Base-by-base conservation (phyloP, 2,888 invertebrate genomes). In the Eucriotettix oculatus region DNA sequence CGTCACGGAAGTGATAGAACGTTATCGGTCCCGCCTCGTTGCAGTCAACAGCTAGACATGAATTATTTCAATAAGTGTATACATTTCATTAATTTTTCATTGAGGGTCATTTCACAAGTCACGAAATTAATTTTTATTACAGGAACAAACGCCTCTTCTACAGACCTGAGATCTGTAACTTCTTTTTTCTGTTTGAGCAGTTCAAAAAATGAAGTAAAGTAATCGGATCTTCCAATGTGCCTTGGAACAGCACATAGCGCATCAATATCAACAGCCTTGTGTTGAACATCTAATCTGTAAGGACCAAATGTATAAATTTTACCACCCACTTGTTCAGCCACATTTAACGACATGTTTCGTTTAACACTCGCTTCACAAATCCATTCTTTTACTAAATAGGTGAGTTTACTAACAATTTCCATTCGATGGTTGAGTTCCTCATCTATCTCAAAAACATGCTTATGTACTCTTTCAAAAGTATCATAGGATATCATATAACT, bases 261-360 rank as follows among this genome's bases (percentile, higher is more conserved):
- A 78, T 99, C 99, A 68, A 99, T 99, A 79, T 99, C 99, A 64
- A 98, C 98, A 44, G 98, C 98, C 74, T 76, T 75, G 16, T 78
- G 79, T 66, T 82, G 80, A 16, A 83, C 82, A 56, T 82, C 82
- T 16, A 83, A 72, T 10, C 71, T 61, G 57, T 61, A 72, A 97
- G 97, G 10, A 98, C 99, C 99, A 75, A 99, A 99, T n/a, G 98
- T 99, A 71, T 94, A 99, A 63, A 99, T 94, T 76, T 97, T 97
- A 7, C 99, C 99, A 29, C 98, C 97, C 61, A 97, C 89, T 66
- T 85, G 85, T 60, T 93, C 92, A 1, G 93, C 91, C 1, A 92
- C 85, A 66, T 84, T 87, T 60, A 86, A 85, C 10, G 98, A 96
- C 85, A 98, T 91, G 74, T 95, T 95, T 74, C 90, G 87, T 65